Percentiles rank a stretch among this genome's conserved stretches.
Conservation (phyloP, 2,888 invertebrate genomes). For the Leptopterna dolabrata region DNA sequence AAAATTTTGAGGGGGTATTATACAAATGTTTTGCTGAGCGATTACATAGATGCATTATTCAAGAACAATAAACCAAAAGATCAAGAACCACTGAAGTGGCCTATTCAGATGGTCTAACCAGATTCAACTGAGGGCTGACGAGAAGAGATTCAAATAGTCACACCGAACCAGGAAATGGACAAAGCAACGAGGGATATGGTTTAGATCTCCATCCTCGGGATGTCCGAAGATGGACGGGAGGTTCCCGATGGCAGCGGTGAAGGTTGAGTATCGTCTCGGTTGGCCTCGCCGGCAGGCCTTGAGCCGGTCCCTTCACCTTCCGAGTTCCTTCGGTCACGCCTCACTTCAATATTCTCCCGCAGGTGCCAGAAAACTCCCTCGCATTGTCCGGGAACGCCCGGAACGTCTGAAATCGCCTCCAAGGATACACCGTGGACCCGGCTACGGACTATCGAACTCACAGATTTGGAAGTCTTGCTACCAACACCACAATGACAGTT, state of each 20-base stretch:
- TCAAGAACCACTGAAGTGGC: too few relatives aligned
- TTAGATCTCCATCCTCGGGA: neutral
- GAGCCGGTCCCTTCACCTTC: slow-evolving; percentile 39
- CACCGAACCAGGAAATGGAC: neutral
- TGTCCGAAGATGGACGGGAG: too few relatives aligned
- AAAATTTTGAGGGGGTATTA: too few relatives aligned
- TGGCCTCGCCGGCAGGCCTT: slow-evolving; percentile 31
- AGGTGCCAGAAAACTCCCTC: neutral
- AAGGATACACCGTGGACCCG: neutral
- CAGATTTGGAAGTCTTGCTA: too few relatives aligned
- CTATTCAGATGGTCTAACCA: too few relatives aligned
- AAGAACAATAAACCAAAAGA: too few relatives aligned
- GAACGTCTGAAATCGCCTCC: neutral
- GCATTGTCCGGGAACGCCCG: neutral
- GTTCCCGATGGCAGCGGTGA: neutral
- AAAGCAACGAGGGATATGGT: neutral
- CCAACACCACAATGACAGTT: too few relatives aligned
- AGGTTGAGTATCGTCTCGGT: slow-evolving; percentile 14
- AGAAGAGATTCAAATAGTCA: too few relatives aligned
- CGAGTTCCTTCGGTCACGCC: slow-evolving; percentile 8
- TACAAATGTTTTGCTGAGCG: too few relatives aligned
- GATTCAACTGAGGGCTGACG: too few relatives aligned
- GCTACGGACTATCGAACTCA: neutral
- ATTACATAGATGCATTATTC: too few relatives aligned
- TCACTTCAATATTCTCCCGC: neutral